Evolutionary conservation across 2,797 vertebrate genomes (phyloP), one percentile per base, ranked within the genome.

Genomic region (Myoxocephalus aenaeus): DNA sequence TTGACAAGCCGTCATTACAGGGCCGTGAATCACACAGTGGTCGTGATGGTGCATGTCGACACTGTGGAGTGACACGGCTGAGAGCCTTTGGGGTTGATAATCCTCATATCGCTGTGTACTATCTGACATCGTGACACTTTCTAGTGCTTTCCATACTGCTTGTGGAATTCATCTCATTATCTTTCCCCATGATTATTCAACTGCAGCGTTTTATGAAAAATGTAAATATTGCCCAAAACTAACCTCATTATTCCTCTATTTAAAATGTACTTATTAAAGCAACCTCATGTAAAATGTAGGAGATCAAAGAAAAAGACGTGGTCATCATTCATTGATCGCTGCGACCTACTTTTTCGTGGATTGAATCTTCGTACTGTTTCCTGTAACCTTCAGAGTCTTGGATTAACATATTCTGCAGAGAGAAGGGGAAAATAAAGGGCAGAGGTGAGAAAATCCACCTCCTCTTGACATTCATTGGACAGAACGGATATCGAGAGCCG

Each of bases 331-430:
- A 7, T 62, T 34, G 1, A 77, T 70, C 20, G 51, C 53, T 12
- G 51, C 17, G 11, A 87, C 86, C 59, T 96, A 99, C 98, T 95
- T 99, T 99, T 89, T 99, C 98, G 72, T 99, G 98, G 86, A 99
- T 95, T 20, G 97, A 98, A 80, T 99, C 98, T 90, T 99, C 98
- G 32, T 98, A 95, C 90, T 98, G 99, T 92, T 99, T 99, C 66
- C 98, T 96, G 93, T 97, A 98, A 83, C 91, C 96, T 74, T 99
- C 98, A 6, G 98, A 99, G 93, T 99, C 98, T 87, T 99, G 98
- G 90, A 99, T 98, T 87, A 99, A 94, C 87, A 99, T 89, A 83
- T 99, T 99, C 98, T 99, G 91, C 18, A 90, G 84, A 73, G 73
- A 73, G 69, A 77, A 20, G 13, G 1, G 2, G 5, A 51, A 75